Evolutionary conservation across 1,140 invertebrate genomes (phyloP).

Genomic region (Macrobrachium nipponense): DNA sequence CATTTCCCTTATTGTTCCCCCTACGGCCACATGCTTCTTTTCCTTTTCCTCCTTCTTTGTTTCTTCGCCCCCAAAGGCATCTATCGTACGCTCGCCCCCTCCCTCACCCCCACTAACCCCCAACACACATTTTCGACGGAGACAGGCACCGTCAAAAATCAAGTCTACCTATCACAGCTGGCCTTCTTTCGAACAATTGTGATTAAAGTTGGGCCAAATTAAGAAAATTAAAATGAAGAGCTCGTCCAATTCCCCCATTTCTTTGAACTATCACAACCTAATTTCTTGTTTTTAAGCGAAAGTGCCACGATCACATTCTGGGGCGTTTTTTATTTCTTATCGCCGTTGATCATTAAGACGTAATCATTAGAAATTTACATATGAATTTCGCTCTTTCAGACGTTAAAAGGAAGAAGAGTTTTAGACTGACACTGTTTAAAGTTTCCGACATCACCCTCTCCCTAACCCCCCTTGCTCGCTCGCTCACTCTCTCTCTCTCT

Average conservation of each 20-base stretch:
- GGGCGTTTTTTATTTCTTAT: slow-evolving; percentile 52
- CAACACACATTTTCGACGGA: background rate
- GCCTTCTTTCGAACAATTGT: slow-evolving; percentile 60
- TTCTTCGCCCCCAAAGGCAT: background rate
- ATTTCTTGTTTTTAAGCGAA: slow-evolving; percentile 62
- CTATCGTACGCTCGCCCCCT: background rate
- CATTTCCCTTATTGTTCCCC: background rate
- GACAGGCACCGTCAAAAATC: slow-evolving; percentile 30
- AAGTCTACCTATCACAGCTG: slow-evolving; percentile 41
- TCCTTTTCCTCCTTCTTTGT: background rate
- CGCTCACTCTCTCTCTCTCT: background rate
- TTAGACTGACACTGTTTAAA: slow-evolving; percentile 37
- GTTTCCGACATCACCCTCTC: background rate
- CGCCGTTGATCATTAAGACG: slow-evolving; percentile 60
- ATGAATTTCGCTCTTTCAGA: slow-evolving; percentile 59
- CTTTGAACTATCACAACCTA: slow-evolving; percentile 63
- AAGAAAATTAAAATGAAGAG: slow-evolving; percentile 62
- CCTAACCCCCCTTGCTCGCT: background rate
- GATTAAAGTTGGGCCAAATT: slow-evolving; percentile 62
- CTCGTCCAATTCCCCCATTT: slow-evolving; percentile 52
- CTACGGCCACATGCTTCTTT: too few relatives aligned
- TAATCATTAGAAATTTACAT: slow-evolving; percentile 62
- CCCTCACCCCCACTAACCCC: background rate
- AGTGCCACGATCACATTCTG: slow-evolving; percentile 57
- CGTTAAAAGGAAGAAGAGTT: slow-evolving; percentile 41